Evolutionary conservation across 2,113 vertebrate species (phyloP).

Genomic region (Gambusia holbrooki): DNA sequence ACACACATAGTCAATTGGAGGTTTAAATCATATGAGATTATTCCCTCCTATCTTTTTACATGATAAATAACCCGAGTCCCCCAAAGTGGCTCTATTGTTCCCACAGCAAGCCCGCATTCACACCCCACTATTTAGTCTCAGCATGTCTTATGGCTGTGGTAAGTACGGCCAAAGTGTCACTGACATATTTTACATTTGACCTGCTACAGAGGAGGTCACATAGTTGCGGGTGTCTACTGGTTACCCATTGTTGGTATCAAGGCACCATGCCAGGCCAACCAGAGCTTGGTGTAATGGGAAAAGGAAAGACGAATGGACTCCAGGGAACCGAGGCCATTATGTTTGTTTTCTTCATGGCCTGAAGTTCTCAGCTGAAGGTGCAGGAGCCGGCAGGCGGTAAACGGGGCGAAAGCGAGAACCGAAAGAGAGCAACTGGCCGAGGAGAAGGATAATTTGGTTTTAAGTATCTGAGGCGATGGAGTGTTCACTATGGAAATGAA

Average conservation of each 20-base stretch:
- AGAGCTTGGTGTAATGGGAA: conserved; percentile 59
- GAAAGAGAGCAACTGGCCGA: conserved; percentile 30
- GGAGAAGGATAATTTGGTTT: conserved; percentile 19
- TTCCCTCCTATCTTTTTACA: conserved; percentile 48
- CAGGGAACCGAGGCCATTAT: conserved; percentile 55
- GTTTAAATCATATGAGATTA: conserved; percentile 56
- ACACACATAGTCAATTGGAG: conserved; percentile 36
- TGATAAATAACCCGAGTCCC: conserved; percentile 50
- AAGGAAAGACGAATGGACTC: conserved; percentile 71
- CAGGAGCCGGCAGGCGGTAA: conserved; percentile 51
- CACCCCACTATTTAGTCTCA: conserved; percentile 68
- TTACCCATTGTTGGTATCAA: conserved; percentile 70
- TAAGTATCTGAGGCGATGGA: conserved; percentile 16
- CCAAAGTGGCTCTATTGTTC: conserved; percentile 54
- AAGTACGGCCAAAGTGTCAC: conserved; percentile 62
- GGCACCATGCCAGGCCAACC: conserved; percentile 62
- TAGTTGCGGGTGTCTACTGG: conserved; percentile 71
- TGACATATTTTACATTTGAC: conserved; percentile 63
- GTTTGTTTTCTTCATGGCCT: conserved; percentile 73
- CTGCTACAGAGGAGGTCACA: conserved; percentile 55
- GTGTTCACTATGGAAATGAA: conserved; percentile 2
- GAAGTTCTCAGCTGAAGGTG: conserved; percentile 46
- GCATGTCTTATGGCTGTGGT: conserved; percentile 60
- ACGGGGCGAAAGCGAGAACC: conserved; percentile 42
- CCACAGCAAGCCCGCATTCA: conserved; percentile 49